These are phyloP conservation scores for Eremophila alpestris DNA, from an alignment of 2,797 vertebrate species.

Conservation along the genomic window DNA sequence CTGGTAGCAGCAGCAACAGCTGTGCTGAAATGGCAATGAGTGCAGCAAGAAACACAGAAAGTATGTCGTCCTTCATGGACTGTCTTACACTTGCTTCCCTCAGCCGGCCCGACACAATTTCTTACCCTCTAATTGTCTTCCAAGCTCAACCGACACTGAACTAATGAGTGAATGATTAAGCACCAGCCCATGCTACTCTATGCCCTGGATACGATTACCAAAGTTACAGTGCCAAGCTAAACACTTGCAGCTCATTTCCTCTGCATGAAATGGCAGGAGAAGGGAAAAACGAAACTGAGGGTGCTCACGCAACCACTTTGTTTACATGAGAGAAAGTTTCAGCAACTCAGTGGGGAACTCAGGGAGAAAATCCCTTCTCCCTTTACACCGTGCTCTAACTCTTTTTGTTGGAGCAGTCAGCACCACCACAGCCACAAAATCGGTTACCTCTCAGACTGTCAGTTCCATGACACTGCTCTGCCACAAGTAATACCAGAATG, in stretches of 20 bases:
- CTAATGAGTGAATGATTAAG: slow-evolving; percentile 59
- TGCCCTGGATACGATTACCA: slow-evolving; percentile 66
- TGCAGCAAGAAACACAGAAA: background rate
- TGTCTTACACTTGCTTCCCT: background rate
- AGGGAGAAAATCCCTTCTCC: background rate
- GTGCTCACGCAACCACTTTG: background rate
- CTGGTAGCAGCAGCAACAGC: background rate
- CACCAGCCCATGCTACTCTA: slow-evolving; percentile 51
- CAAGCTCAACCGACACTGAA: slow-evolving; percentile 19
- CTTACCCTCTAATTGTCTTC: slow-evolving; percentile 62
- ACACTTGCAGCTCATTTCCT: slow-evolving; percentile 48
- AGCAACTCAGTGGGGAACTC: background rate
- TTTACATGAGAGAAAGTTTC: background rate
- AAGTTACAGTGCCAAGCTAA: slow-evolving; percentile 34
- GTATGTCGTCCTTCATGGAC: slow-evolving; percentile 7
- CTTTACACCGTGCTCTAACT: fast-evolving
- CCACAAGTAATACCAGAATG: background rate
- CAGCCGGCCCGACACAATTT: slow-evolving; percentile 59
- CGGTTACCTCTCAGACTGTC: background rate
- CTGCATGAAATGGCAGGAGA: slow-evolving; percentile 9
- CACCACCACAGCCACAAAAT: background rate
- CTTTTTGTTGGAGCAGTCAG: fast-evolving
- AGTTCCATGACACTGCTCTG: background rate
- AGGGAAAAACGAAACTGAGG: background rate
- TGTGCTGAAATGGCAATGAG: background rate